Base-by-base conservation (phyloP, 2,888 invertebrate species). In the Pseudolycoriella hygida region DNA sequence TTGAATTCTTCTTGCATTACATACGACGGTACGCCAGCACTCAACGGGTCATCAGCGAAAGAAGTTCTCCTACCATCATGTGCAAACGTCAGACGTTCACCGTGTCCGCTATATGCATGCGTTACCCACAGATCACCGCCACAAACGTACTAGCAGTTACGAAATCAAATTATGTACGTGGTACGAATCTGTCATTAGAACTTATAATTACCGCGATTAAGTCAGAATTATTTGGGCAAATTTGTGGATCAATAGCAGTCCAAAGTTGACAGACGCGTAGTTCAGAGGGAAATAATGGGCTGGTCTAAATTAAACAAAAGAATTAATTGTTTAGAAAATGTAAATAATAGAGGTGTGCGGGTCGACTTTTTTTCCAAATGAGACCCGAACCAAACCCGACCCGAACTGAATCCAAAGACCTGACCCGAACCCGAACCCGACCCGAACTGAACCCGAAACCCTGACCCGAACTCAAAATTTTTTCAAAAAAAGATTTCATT, bases 1-100 rank as follows among this genome's bases (percentile, higher is more conserved):
- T 86, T 86, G 66, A 98, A 96, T 67, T 98, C 98, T 62, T 98
- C 98, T 64, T 97, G 97, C 61, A 93, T 92, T 1, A 98, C 92
- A 65, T 96, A 98, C 2, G 93, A 92, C 0, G 98, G 94, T n/a
- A 90, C 82, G 0, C 97, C 97, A 0, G 94, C 90, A 56, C 83
- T 86, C 1, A 81, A 64, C 0, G 90, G 88, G 63, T 90, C 89
- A 53, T 88, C 86, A 1, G 78, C 73, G 54, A 88, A 66, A 49
- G 71, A 73, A 8, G 15, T 19, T 51, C 72, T 66, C 6, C 76
- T 74, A 3, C 78, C 77, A 60, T 76, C 77, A 54, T 77, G 77
- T 1, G 77, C 77, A 57, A 73, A 77, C 15, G 82, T 82, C 50
- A 83, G 60, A 51, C 81, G 70, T 56, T 80, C 74, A 54, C 82